Base-by-base conservation (phyloP, 2,797 vertebrate genomes). In the Avahi laniger region DNA sequence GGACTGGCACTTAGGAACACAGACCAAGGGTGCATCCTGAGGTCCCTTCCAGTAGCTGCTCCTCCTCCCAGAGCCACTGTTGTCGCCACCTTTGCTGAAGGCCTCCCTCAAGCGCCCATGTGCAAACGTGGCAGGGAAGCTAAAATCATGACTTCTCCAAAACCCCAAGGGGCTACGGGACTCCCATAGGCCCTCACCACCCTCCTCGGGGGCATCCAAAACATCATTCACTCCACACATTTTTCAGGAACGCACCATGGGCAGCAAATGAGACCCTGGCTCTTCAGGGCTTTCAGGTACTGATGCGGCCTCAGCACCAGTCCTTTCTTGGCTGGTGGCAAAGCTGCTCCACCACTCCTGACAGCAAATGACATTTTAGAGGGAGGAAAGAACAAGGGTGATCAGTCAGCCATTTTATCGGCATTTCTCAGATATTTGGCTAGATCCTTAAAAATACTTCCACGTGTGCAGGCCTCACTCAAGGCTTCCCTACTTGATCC, bases 401-500 rank as follows among this genome's bases (percentile, higher is more conserved):
- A 73, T 2, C 22, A 70, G 50, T 76, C 80, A 38, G 30, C 75
- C 24, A 4, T 22, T 61, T 72, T 4, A 17, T 30, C 96, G 67
- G 43, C 26, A 33, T 8, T 38, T 89, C 75, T 46, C 41, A 54
- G 73, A 28, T 24, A 35, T 14, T 1, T 1, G 12, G 73, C 5
- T 48, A 48, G 63, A 65, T n/a, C 33, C 33, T 63, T 65, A 65
- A 26, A 59, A 70, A 54, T 2, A 28, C 15, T 59, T 43, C 30
- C 4, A 4, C 0, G 0, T 7, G 33, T 7, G 12, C 24, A 35
- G 46, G 70, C 30, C 30, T 75, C 5, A 17, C 50, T 18, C 14
- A 12, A 35, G 2, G 52, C 38, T 33, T 38, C 38, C 48, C 5
- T 50, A 3, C 10, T 0, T 8, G 15, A 26, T n/a, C 5, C 48